These are phyloP conservation scores for Scylla paramamosain DNA, from an alignment of 1,140 invertebrate species.

Conservation along the genomic window DNA sequence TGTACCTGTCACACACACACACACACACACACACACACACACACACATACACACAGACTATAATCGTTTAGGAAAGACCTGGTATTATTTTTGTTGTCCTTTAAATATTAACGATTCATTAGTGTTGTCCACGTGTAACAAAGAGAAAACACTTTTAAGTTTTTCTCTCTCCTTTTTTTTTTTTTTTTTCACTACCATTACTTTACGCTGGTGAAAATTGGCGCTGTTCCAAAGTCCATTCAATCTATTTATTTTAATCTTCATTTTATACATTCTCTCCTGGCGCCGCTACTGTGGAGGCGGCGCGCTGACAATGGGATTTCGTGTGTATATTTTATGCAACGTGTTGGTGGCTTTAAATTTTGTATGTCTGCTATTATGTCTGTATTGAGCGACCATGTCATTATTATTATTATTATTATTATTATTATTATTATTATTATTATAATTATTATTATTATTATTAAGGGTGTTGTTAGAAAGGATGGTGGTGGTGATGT, in stretches of 20 bases:
- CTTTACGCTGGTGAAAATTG: background rate
- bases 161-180: background rate
- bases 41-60: background rate
- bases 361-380: constrained; percentile 15
- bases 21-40: too few relatives aligned
- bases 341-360: background rate
- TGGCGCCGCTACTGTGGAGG: background rate
- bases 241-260: constrained; percentile 16
- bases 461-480: background rate
- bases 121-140: background rate
- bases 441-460: background rate
- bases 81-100: background rate
- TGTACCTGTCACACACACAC: background rate
- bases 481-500: background rate
- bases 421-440: constrained; percentile 4
- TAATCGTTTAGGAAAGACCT: background rate
- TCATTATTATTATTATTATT: too few relatives aligned
- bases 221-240: background rate
- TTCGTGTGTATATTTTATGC: constrained; percentile 1
- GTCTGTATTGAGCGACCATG: background rate
- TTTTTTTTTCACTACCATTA: background rate
- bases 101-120: constrained; percentile 1
- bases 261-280: background rate
- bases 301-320: background rate
- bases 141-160: background rate